phyloP scores from a whole-genome alignment of 2,888 invertebrate genomes.

The Auanema freiburgensis region DNA sequence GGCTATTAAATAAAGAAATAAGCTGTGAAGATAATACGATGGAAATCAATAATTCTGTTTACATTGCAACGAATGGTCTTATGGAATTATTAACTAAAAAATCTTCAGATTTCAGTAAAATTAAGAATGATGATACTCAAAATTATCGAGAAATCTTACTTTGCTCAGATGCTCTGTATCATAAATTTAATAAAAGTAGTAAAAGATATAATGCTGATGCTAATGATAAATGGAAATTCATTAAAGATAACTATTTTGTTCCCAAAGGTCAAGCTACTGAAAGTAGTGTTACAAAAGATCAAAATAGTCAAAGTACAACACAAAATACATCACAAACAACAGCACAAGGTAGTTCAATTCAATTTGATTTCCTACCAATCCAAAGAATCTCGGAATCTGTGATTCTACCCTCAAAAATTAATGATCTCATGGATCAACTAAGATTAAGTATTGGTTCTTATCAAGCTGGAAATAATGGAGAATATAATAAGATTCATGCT shows the following conservation, averaged over 20 bases:
- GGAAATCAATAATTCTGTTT: constrained; percentile 24
- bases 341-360: constrained; percentile 13
- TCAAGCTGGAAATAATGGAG: constrained; percentile 32
- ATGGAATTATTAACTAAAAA: constrained; percentile 46
- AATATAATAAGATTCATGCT: constrained; percentile 30
- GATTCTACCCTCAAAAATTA: constrained; percentile 18
- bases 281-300: constrained; percentile 12
- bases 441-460: constrained; percentile 23
- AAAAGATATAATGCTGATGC: constrained; percentile 46
- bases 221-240: constrained; percentile 48
- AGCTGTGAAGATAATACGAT: constrained; percentile 37
- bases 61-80: constrained; percentile 31
- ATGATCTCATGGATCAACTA: constrained; percentile 18
- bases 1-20: constrained; percentile 38
- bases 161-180: constrained; percentile 41
- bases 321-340: constrained; percentile 9
- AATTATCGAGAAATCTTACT: constrained; percentile 37
- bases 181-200: constrained; percentile 31
- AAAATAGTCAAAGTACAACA: constrained; percentile 5
- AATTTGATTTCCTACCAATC: constrained; percentile 4
- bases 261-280: constrained; percentile 19
- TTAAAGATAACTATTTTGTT: constrained; percentile 34
- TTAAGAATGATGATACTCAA: constrained; percentile 27
- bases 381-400: constrained; percentile 1
- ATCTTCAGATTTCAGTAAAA: constrained; percentile 22